A percentile compares a stretch with the other conserved stretches of the same genome.
Conservation (phyloP, 1,140 invertebrate genomes). For the Heliconius eleuchia region DNA sequence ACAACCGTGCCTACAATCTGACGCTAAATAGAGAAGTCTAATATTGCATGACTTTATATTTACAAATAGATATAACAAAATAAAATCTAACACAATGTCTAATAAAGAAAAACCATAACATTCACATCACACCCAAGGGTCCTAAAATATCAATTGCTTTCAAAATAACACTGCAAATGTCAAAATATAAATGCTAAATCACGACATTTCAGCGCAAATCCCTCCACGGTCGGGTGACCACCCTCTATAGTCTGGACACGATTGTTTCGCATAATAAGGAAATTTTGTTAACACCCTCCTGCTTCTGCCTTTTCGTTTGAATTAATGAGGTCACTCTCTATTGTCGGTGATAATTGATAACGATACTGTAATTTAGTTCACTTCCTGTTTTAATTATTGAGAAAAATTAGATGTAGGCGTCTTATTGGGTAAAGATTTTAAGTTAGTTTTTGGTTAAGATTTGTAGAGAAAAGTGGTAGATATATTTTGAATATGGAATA, state of each 20-base stretch:
- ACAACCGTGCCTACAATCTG: too few species aligned
- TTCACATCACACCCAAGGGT: slow-evolving; percentile 14
- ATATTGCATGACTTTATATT: too few species aligned
- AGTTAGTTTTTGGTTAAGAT: too few species aligned
- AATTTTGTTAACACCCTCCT: slow-evolving; percentile 39
- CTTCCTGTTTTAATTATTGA: neutral
- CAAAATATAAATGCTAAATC: slow-evolving; percentile 51
- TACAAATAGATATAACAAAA: neutral
- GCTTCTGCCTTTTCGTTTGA: slow-evolving; percentile 34
- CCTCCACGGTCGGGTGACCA: slow-evolving; percentile 43
- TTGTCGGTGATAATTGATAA: slow-evolving; percentile 22
- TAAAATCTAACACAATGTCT: neutral
- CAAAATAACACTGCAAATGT: slow-evolving; percentile 52
- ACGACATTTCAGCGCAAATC: slow-evolving; percentile 44
- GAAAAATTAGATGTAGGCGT: neutral
- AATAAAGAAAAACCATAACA: neutral
- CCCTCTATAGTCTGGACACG: slow-evolving; percentile 36
- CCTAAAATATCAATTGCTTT: slow-evolving; percentile 16
- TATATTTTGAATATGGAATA: too few species aligned
- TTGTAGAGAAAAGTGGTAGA: too few species aligned
- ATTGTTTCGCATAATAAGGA: slow-evolving; percentile 33
- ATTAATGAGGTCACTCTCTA: slow-evolving; percentile 26
- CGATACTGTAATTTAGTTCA: neutral
- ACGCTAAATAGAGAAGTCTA: too few species aligned
- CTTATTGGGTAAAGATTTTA: neutral